Percentiles rank a stretch among this genome's conserved stretches.
phyloP scores from a whole-genome alignment of 2,888 invertebrate genomes.

The Ectropis crepuscularia region DNA sequence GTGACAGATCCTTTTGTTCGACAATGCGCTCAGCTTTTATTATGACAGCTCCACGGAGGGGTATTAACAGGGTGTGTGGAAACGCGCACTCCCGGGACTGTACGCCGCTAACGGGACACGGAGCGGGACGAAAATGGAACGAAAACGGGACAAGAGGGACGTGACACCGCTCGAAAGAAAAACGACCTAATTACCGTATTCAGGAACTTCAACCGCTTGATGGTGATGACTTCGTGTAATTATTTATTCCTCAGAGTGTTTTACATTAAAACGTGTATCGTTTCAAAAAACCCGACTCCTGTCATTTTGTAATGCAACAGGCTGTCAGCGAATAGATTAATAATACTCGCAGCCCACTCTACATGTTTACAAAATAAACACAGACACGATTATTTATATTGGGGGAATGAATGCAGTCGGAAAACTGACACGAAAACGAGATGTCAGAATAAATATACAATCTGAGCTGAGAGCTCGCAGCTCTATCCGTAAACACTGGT shows the following conservation, averaged over 20 bases:
- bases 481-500: constrained; percentile 19
- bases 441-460: constrained; percentile 14
- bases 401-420: constrained; percentile 14
- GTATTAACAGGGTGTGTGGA: constrained; percentile 39
- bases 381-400: constrained; percentile 22
- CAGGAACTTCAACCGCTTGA: not conserved
- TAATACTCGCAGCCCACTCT: constrained; percentile 15
- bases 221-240: constrained; percentile 2
- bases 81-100: constrained; percentile 29
- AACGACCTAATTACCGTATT: constrained; percentile 14
- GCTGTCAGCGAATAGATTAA: constrained; percentile 25
- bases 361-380: constrained; percentile 22
- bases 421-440: constrained; percentile 6
- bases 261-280: constrained; percentile 16
- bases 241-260: constrained; percentile 17
- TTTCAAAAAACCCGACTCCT: constrained; percentile 15
- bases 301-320: constrained; percentile 26
- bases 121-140: constrained; percentile 33
- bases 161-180: constrained; percentile 11
- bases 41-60: constrained; percentile 45
- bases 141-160: constrained; percentile 26
- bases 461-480: constrained; percentile 6
- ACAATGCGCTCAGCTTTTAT: constrained; percentile 51
- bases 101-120: constrained; percentile 26
- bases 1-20: constrained; percentile 47